Evolutionary conservation across 2,888 invertebrate species (phyloP).

Genomic region (Cataglyphis altisquamis): DNA sequence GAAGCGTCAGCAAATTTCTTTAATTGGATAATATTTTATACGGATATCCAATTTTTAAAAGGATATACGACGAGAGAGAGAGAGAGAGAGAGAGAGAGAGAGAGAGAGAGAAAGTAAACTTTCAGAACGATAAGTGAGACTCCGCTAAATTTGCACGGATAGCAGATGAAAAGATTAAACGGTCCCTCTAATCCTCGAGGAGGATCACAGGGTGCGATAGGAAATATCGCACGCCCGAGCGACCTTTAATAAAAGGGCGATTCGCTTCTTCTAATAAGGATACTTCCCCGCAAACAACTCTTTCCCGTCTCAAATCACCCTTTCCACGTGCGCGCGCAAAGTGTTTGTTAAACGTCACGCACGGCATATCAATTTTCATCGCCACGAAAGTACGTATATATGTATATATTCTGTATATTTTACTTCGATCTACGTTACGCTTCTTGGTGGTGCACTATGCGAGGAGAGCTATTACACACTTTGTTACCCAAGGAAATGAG

Average conservation of each 20-base stretch:
- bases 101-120: neutral
- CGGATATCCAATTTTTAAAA: neutral
- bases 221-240: conserved; percentile 14
- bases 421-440: conserved; percentile 39
- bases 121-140: neutral
- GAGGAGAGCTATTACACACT: conserved; percentile 20
- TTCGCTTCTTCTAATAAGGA: conserved; percentile 61
- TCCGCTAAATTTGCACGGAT: conserved; percentile 10
- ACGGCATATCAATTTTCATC: conserved; percentile 46
- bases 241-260: conserved; percentile 46
- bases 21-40: neutral
- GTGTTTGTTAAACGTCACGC: conserved; percentile 53
- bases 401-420: neutral
- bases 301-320: conserved; percentile 62
- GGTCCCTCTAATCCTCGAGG: conserved; percentile 42
- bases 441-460: conserved; percentile 24
- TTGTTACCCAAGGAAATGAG: conserved; percentile 37
- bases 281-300: conserved; percentile 44
- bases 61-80: neutral
- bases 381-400: conserved; percentile 8
- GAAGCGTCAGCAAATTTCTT: neutral
- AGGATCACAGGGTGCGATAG: conserved; percentile 58
- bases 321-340: conserved; percentile 40
- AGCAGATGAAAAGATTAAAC: conserved; percentile 58
- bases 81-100: too few relatives aligned